phyloP scores from a whole-genome alignment of 2,113 vertebrate species.

The Sigmodon hispidus region DNA sequence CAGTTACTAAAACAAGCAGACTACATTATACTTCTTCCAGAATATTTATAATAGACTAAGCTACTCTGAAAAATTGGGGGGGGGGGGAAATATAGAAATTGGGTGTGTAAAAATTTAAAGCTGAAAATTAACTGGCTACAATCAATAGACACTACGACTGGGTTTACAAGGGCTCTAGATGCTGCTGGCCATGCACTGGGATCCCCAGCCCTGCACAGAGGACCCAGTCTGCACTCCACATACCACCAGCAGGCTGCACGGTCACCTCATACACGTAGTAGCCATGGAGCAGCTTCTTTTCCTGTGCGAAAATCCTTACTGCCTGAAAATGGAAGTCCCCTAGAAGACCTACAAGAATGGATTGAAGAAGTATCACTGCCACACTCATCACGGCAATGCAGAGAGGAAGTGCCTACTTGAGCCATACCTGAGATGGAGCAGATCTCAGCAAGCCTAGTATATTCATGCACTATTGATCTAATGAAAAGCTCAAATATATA shows the following conservation, averaged over 20 bases:
- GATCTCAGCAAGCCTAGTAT: background rate
- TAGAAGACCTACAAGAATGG: conserved; percentile 59
- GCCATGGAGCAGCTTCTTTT: conserved; percentile 10
- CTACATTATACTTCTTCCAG: background rate
- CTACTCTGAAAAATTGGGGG: background rate
- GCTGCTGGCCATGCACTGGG: background rate
- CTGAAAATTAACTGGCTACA: background rate
- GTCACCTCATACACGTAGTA: conserved; percentile 46
- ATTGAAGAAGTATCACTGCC: background rate
- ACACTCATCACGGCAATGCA: background rate
- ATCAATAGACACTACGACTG: background rate
- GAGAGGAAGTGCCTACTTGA: accelerated
- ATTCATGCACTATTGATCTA: background rate
- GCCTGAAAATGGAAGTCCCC: conserved; percentile 75
- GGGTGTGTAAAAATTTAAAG: background rate
- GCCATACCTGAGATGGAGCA: background rate
- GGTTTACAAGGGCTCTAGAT: background rate
- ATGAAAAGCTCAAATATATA: accelerated
- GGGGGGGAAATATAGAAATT: accelerated
- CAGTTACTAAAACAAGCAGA: background rate
- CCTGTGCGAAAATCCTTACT: conserved; percentile 56
- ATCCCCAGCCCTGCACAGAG: background rate
- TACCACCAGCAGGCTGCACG: conserved; percentile 38
- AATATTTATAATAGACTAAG: background rate
- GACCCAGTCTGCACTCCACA: background rate